Evolutionary conservation across 2,888 invertebrate genomes (phyloP).

Genomic region (Cerastis rubricosa): DNA sequence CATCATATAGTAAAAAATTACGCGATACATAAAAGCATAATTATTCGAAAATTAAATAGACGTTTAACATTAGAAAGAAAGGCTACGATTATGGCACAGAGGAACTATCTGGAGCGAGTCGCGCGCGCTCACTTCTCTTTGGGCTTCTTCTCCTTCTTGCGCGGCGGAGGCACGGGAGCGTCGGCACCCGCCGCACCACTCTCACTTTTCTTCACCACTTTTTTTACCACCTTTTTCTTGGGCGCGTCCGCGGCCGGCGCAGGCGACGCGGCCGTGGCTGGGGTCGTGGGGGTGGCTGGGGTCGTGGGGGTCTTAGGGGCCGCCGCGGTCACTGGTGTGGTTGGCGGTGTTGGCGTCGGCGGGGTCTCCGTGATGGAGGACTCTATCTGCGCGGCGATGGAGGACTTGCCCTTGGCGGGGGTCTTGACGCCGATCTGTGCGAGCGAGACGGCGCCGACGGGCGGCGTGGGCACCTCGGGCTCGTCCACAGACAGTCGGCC

Average conservation of each 20-base stretch:
- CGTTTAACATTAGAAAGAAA: slow-evolving; percentile 79
- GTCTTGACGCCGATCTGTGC: slow-evolving; percentile 86
- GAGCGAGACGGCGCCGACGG: slow-evolving; percentile 88
- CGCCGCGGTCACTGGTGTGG: slow-evolving; percentile 48
- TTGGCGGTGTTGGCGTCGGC: slow-evolving; percentile 43
- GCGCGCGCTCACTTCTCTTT: slow-evolving; percentile 87
- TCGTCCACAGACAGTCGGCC: slow-evolving; percentile 78
- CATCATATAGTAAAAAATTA: slow-evolving; percentile 78
- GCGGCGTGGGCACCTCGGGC: slow-evolving; percentile 87
- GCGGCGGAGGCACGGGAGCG: slow-evolving; percentile 89
- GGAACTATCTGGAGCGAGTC: slow-evolving; percentile 81
- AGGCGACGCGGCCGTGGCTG: slow-evolving; percentile 44
- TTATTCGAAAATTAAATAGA: slow-evolving; percentile 83
- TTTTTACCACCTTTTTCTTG: slow-evolving; percentile 87
- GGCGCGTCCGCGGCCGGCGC: slow-evolving; percentile 73
- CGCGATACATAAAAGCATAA: slow-evolving; percentile 86
- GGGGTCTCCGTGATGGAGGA: slow-evolving; percentile 80
- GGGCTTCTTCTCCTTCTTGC: slow-evolving; percentile 90
- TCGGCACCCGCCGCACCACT: slow-evolving; percentile 78
- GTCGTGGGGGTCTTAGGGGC: slow-evolving; percentile 14
- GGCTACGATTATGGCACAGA: slow-evolving; percentile 88
- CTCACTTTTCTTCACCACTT: slow-evolving; percentile 87
- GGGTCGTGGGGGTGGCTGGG: slow-evolving; percentile 71
- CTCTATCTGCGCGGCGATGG: slow-evolving; percentile 84
- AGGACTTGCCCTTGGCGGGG: slow-evolving; percentile 78